Percentiles rank a stretch among this genome's conserved stretches.
phyloP scores from a whole-genome alignment of 1,140 invertebrate species.

The Nephotettix cincticeps region DNA sequence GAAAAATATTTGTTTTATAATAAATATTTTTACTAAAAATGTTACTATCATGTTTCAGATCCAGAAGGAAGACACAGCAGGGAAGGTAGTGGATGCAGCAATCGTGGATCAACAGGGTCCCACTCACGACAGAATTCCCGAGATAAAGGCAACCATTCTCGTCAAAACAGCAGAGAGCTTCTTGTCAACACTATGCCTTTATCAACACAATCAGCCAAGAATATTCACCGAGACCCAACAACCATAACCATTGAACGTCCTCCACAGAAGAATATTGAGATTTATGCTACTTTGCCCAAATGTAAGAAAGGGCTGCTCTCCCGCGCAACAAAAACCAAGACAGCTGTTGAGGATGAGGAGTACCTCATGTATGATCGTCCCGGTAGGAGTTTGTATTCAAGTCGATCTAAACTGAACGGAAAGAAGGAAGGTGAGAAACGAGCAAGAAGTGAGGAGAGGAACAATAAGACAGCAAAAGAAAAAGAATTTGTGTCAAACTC shows the following conservation, averaged over 20 bases:
- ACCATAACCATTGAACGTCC: constrained; percentile 50
- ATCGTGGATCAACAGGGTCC: constrained; percentile 45
- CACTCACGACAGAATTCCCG: constrained; percentile 66
- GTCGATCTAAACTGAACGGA: constrained; percentile 63
- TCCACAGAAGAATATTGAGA: constrained; percentile 72
- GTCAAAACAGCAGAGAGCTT: constrained; percentile 64
- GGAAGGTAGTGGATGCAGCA: constrained; percentile 65
- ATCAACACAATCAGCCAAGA: constrained; percentile 40
- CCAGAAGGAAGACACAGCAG: constrained; percentile 70
- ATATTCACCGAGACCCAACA: constrained; percentile 12
- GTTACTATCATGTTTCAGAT: constrained; percentile 44
- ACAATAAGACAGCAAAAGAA: constrained; percentile 54
- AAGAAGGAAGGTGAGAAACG: constrained; percentile 75
- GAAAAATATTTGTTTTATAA: too few relatives aligned
- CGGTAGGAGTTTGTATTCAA: constrained; percentile 60
- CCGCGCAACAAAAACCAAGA: constrained; percentile 45
- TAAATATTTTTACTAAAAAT: too few relatives aligned
- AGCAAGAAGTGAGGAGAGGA: constrained; percentile 78
- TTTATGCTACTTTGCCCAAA: constrained; percentile 89
- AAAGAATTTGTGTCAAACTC: constrained; percentile 41
- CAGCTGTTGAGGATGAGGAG: constrained; percentile 69
- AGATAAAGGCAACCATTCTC: constrained; percentile 59
- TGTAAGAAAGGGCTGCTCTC: constrained; percentile 61
- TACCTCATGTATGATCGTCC: constrained; percentile 63
- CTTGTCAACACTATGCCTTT: constrained; percentile 48